Evolutionary conservation across 53 echinoderm and acorn worm genomes (phyloP).

Genomic region (Astropecten irregularis): DNA sequence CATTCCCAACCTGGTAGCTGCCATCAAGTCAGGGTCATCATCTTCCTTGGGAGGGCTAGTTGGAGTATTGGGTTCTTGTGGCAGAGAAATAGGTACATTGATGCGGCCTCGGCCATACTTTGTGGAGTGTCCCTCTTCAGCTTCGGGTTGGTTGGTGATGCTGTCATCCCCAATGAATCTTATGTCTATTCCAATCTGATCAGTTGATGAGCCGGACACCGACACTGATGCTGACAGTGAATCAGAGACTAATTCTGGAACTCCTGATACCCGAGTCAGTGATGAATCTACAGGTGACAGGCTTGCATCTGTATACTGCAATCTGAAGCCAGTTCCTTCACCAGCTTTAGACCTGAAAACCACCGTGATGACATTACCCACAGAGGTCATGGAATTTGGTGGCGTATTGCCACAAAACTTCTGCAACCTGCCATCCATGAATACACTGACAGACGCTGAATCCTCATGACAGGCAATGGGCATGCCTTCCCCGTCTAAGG

Average conservation of each 20-base stretch:
- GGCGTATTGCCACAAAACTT: constrained; percentile 27
- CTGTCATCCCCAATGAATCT: constrained; percentile 8
- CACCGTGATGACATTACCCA: neutral
- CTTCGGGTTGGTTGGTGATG: constrained; percentile 8
- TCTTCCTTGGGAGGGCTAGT: neutral
- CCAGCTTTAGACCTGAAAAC: constrained; percentile 11
- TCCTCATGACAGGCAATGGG: neutral
- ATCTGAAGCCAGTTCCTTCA: constrained; percentile 27
- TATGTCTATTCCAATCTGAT: neutral
- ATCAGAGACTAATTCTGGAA: neutral
- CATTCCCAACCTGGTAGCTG: neutral
- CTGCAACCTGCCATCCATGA: neutral
- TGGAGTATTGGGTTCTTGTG: neutral
- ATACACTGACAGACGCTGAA: constrained; percentile 5
- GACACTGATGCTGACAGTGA: neutral
- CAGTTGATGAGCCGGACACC: neutral
- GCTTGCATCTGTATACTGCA: constrained; percentile 4
- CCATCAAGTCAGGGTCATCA: neutral
- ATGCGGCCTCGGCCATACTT: neutral
- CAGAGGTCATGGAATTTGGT: constrained; percentile 11
- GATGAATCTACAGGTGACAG: neutral
- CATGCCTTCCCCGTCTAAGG: neutral
- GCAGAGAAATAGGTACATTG: neutral
- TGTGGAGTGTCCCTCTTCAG: neutral
- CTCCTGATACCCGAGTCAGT: neutral